Conservation (phyloP, 2,113 vertebrate species). For the Phrynosoma blainvillii region DNA sequence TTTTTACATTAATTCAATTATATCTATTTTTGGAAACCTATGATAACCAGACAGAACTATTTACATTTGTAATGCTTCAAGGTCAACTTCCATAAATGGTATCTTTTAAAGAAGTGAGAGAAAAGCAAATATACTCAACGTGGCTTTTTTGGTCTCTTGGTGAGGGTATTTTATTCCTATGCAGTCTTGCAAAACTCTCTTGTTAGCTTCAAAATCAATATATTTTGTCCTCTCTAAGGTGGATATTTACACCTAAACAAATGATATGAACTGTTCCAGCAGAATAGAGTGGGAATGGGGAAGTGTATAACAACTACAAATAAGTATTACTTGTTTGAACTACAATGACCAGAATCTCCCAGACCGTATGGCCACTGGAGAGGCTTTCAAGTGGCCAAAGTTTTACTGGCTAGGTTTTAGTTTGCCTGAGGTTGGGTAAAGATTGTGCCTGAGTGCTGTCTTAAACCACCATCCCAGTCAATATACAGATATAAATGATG, state of each 20-base stretch:
- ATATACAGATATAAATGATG: not conserved
- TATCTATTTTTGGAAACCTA: constrained; percentile 30
- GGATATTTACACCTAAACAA: constrained; percentile 61
- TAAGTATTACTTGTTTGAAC: no score
- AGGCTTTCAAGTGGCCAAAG: not conserved
- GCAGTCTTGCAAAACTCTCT: constrained; percentile 47
- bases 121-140: constrained; percentile 6
- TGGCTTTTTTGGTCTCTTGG: constrained; percentile 9
- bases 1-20: constrained; percentile 21
- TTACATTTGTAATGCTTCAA: constrained; percentile 5
- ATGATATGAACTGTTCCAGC: constrained; percentile 21
- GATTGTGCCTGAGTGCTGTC: not conserved
- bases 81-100: constrained; percentile 20
- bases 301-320: no score
- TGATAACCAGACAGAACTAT: not conserved
- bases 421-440: not conserved
- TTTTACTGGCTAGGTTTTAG: not conserved
- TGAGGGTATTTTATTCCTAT: not conserved
- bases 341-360: no score
- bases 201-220: constrained; percentile 42
- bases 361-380: not conserved
- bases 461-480: not conserved
- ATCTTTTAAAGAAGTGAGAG: not conserved
- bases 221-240: constrained; percentile 48
- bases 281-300: not conserved